These are phyloP conservation scores for Helogale parvula DNA, from an alignment of 2,113 vertebrate genomes.

Conservation along the genomic window DNA sequence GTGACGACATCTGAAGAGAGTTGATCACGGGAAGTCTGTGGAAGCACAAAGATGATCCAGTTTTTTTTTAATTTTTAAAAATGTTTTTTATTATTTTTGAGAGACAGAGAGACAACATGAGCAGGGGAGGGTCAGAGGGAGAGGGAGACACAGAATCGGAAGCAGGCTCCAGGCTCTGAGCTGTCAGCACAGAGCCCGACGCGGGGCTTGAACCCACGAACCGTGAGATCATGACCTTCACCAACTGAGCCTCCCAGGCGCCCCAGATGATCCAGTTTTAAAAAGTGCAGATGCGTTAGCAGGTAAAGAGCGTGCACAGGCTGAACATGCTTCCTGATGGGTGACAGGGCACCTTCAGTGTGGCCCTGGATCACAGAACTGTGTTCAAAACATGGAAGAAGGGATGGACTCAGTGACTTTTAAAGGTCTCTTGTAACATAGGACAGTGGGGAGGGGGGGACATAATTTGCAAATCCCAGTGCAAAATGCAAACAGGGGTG, in stretches of 20 bases:
- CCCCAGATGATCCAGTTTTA: background rate
- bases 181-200: too few relatives aligned
- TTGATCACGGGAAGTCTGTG: rapidly evolving
- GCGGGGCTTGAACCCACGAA: too few relatives aligned
- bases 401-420: background rate
- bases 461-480: background rate
- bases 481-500: background rate
- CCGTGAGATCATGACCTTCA: too few relatives aligned
- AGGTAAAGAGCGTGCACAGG: background rate
- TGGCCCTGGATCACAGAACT: background rate
- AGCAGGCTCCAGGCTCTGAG: too few relatives aligned
- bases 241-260: too few relatives aligned
- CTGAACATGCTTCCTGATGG: background rate
- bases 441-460: rapidly evolving
- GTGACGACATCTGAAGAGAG: background rate
- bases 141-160: too few relatives aligned
- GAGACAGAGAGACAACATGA: too few relatives aligned
- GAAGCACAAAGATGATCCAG: background rate
- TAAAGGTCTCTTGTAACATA: too few relatives aligned
- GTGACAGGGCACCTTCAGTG: rapidly evolving
- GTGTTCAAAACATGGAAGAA: background rate
- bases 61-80: too few relatives aligned
- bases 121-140: too few relatives aligned
- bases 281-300: background rate
- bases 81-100: too few relatives aligned